A percentile compares a stretch with the other conserved stretches of the same genome.
These are phyloP conservation scores for Acleris literana DNA, from an alignment of 2,888 invertebrate genomes.

Conservation along the genomic window DNA sequence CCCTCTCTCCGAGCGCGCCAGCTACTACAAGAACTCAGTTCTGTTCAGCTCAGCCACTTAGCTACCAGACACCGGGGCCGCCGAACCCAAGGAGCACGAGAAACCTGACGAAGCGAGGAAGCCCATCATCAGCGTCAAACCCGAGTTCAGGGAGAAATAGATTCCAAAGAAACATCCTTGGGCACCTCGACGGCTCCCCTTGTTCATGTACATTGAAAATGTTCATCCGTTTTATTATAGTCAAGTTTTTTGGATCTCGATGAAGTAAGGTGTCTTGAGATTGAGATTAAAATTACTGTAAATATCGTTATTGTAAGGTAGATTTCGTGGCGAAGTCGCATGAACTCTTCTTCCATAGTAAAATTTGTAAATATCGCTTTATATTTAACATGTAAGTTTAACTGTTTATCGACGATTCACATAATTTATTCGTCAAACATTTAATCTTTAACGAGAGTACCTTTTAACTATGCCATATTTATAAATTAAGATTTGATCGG, in stretches of 20 bases:
- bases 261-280: conserved; percentile 54
- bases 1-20: conserved; percentile 90
- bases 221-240: conserved; percentile 58
- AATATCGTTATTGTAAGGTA: conserved; percentile 78
- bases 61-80: conserved; percentile 73
- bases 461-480: conserved; percentile 82
- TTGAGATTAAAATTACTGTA: conserved; percentile 68
- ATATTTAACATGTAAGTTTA: conserved; percentile 65
- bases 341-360: conserved; percentile 80
- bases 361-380: conserved; percentile 82
- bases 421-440: conserved; percentile 78
- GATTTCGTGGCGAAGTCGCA: conserved; percentile 69
- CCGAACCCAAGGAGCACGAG: conserved; percentile 70
- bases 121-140: conserved; percentile 82
- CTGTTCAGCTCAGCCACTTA: conserved; percentile 94
- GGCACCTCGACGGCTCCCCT: conserved; percentile 31
- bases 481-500: conserved; percentile 74
- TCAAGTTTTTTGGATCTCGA: conserved; percentile 65
- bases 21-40: conserved; percentile 95
- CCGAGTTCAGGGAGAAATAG: conserved; percentile 80
- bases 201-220: conserved; percentile 47
- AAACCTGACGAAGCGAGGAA: conserved; percentile 72
- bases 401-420: conserved; percentile 75
- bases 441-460: conserved; percentile 79
- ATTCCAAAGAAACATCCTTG: conserved; percentile 54